phyloP scores from a whole-genome alignment of 2,888 invertebrate genomes.

The Tipula confusa region DNA sequence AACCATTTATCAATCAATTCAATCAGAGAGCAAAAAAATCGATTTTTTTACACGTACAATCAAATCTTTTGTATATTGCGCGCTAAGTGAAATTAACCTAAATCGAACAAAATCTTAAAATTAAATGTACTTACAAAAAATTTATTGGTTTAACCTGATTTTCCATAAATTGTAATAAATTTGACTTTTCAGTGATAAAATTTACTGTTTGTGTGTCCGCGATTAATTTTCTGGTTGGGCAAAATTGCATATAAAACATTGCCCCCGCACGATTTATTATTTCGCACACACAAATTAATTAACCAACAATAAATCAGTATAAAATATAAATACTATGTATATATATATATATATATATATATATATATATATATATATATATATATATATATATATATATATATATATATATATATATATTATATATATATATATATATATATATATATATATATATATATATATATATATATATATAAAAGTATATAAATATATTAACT shows the following conservation, averaged over 20 bases:
- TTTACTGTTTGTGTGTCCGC: not conserved
- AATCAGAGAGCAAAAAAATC: not conserved
- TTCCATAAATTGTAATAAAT: not conserved
- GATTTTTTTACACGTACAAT: not conserved
- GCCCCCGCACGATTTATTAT: not conserved
- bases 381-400: too few species aligned
- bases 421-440: too few species aligned
- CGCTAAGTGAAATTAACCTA: not conserved
- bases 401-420: too few species aligned
- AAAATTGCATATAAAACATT: not conserved
- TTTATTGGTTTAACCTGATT: not conserved
- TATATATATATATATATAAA: too few species aligned
- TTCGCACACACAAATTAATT: not conserved
- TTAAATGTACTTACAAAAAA: not conserved
- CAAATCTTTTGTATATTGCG: not conserved
- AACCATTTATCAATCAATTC: slow-evolving; percentile 3
- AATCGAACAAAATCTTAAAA: not conserved
- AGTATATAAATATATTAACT: too few species aligned
- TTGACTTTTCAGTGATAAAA: not conserved
- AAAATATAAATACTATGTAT: not conserved
- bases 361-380: too few species aligned
- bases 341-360: not conserved
- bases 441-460: too few species aligned
- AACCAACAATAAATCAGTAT: not conserved
- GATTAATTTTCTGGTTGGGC: not conserved